These are phyloP conservation scores for Mactra quadrangularis DNA, from an alignment of 1,140 invertebrate species.

Conservation along the genomic window DNA sequence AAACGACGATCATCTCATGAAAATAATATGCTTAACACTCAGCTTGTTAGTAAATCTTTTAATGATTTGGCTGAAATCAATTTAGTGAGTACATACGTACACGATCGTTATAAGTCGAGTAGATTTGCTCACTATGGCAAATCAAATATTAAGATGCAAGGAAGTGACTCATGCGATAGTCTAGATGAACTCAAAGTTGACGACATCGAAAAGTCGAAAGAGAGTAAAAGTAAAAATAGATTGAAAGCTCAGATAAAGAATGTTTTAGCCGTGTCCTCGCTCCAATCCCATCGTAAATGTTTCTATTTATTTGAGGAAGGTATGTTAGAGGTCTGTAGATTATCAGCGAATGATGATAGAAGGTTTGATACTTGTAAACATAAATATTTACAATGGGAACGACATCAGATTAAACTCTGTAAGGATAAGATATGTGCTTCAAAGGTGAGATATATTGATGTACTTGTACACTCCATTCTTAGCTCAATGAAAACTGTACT, in stretches of 20 bases:
- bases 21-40: background rate
- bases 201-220: background rate
- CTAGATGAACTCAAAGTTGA: background rate
- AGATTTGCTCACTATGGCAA: background rate
- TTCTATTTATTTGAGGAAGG: conserved; percentile 16
- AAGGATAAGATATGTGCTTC: background rate
- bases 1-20: too few species aligned
- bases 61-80: conserved; percentile 1
- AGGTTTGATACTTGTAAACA: background rate
- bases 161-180: background rate
- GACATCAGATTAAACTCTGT: background rate
- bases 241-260: conserved; percentile 10
- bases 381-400: conserved; percentile 3
- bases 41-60: background rate
- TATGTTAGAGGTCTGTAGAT: background rate
- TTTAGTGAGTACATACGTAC: background rate
- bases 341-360: background rate
- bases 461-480: too few species aligned
- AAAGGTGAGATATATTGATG: background rate
- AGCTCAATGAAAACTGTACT: too few species aligned
- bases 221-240: conserved; percentile 3
- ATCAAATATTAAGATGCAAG: background rate
- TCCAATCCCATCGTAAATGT: background rate
- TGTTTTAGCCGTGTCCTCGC: background rate
- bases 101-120: conserved; percentile 9